phyloP scores from a whole-genome alignment of 1,140 invertebrate species.

The Macrocentrus cingulum region DNA sequence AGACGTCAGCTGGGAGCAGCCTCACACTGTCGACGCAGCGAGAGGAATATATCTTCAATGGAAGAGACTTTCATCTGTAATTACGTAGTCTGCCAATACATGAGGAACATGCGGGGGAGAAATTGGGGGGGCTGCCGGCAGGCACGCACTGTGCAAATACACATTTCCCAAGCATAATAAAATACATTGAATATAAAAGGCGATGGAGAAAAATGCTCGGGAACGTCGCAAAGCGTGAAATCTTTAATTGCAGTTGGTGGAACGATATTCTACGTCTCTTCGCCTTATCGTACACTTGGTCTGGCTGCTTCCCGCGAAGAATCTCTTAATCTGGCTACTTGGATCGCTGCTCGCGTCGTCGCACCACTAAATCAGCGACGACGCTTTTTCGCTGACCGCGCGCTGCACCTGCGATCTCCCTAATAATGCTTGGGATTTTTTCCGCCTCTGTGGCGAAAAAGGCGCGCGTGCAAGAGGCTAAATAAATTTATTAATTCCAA shows the following conservation, averaged over 20 bases:
- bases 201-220: slow-evolving; percentile 16
- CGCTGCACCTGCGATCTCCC: neutral
- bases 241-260: slow-evolving; percentile 22
- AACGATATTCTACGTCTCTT: slow-evolving; percentile 11
- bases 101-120: neutral
- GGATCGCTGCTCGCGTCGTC: neutral
- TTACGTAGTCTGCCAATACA: neutral
- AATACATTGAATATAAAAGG: neutral
- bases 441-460: neutral
- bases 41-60: neutral
- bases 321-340: slow-evolving; percentile 1
- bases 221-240: slow-evolving; percentile 18
- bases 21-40: neutral
- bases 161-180: too few species aligned
- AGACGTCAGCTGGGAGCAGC: neutral
- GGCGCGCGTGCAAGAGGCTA: neutral
- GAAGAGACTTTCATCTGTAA: slow-evolving; percentile 4
- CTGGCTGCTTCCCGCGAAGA: neutral
- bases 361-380: neutral
- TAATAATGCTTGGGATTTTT: neutral
- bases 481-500: neutral
- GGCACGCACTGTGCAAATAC: slow-evolving; percentile 20
- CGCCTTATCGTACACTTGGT: too few species aligned
- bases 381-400: neutral
- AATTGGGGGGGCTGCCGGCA: neutral